A percentile compares a stretch with the other conserved stretches of the same genome.
phyloP scores from a whole-genome alignment of 2,888 invertebrate species.

The Thalpophila matura region DNA sequence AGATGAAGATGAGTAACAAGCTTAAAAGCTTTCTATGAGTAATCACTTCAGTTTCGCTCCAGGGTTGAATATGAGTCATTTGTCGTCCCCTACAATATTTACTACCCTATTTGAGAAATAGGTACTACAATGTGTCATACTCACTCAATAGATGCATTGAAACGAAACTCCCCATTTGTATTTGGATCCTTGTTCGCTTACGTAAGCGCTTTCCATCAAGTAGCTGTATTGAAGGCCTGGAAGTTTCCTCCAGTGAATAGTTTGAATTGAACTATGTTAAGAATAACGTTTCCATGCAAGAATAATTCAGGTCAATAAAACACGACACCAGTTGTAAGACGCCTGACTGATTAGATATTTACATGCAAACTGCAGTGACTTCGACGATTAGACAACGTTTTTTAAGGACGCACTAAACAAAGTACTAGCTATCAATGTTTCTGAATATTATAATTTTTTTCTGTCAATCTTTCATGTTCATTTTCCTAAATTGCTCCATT shows the following conservation, averaged over 20 bases:
- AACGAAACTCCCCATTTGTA: background rate
- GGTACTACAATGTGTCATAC: constrained; percentile 32
- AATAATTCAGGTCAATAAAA: constrained; percentile 70
- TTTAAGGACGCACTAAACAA: constrained; percentile 3
- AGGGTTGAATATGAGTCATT: constrained; percentile 35
- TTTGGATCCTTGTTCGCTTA: background rate
- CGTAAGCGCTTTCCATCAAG: constrained; percentile 1
- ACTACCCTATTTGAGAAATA: constrained; percentile 28
- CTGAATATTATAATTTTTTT: background rate
- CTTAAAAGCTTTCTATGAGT: constrained; percentile 1
- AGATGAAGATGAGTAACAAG: background rate
- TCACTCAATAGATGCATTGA: background rate
- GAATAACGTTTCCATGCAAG: constrained; percentile 33
- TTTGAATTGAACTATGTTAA: constrained; percentile 11
- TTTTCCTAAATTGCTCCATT: background rate
- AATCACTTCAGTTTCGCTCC: constrained; percentile 1
- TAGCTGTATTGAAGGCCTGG: background rate
- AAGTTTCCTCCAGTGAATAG: constrained; percentile 1
- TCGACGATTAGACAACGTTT: constrained; percentile 18
- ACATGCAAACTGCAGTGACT: constrained; percentile 57
- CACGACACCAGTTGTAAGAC: constrained; percentile 59
- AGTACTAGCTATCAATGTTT: background rate
- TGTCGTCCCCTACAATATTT: constrained; percentile 9
- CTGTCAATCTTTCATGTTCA: background rate
- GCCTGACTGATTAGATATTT: constrained; percentile 50